Conservation (phyloP, 2,797 vertebrate genomes). For the Tenualosa ilisha region DNA sequence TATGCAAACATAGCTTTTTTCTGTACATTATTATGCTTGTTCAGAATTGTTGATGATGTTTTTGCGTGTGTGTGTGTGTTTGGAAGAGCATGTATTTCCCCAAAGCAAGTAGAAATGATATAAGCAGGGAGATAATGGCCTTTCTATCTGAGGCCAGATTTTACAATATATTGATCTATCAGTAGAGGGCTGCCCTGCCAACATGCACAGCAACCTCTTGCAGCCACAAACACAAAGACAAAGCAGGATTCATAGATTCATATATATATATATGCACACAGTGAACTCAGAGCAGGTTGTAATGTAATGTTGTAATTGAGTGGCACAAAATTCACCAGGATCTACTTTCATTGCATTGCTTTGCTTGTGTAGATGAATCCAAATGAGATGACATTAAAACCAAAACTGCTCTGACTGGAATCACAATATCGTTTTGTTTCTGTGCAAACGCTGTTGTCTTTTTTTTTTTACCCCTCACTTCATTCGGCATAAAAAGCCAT, state of each 20-base stretch:
- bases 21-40: not conserved
- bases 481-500: not conserved
- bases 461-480: not conserved
- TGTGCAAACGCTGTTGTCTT: constrained; percentile 11
- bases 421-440: constrained; percentile 3
- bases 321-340: not conserved
- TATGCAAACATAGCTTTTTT: constrained; percentile 27
- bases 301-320: not conserved
- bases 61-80: constrained; percentile 21
- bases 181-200: constrained; percentile 20
- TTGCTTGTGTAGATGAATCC: not conserved
- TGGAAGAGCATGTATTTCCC: not conserved
- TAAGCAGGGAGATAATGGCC: constrained; percentile 38
- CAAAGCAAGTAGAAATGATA: constrained; percentile 37
- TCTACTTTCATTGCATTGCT: not conserved
- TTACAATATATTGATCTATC: constrained; percentile 10
- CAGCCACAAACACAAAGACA: not conserved
- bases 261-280: not conserved
- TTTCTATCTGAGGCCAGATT: constrained; percentile 12
- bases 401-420: not conserved
- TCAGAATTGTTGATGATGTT: not conserved
- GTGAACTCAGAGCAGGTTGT: not conserved
- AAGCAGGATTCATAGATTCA: not conserved
- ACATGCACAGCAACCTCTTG: not conserved
- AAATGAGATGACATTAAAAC: not conserved